A percentile compares a stretch with the other conserved stretches of the same genome.
Evolutionary conservation across 2,113 vertebrate genomes (phyloP).

Genomic region (Gymnogyps californianus): DNA sequence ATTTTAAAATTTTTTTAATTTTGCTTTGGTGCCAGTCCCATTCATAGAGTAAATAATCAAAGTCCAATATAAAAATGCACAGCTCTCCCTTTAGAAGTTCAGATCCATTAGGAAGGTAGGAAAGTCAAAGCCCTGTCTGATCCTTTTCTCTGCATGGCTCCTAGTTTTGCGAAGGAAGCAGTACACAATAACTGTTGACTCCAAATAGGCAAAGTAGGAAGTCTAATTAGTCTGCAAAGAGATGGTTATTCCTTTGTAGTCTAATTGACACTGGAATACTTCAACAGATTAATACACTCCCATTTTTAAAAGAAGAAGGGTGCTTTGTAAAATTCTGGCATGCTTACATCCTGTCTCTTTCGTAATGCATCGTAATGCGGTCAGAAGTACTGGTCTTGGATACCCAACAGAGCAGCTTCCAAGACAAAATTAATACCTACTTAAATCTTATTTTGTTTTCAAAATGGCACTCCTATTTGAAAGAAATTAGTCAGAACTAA

Average conservation of each 20-base stretch:
- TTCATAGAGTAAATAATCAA: not conserved
- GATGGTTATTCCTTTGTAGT: not conserved
- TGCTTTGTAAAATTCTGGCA: not conserved
- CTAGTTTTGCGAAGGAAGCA: not conserved
- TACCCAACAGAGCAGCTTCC: not conserved
- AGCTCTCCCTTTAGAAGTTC: not conserved
- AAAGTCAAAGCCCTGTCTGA: not conserved
- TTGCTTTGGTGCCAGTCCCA: not conserved
- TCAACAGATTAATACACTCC: not conserved
- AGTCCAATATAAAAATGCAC: not conserved
- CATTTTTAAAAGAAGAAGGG: not conserved
- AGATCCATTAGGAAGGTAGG: not conserved
- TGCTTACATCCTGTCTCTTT: not conserved
- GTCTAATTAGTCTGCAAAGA: conserved; percentile 25
- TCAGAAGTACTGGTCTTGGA: not conserved
- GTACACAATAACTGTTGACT: not conserved
- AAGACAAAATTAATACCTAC: not conserved
- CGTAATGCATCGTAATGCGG: not conserved
- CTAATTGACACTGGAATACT: not conserved
- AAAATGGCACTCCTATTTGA: not conserved
- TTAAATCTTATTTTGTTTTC: not conserved
- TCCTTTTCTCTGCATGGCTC: not conserved
- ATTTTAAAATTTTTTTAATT: not conserved
- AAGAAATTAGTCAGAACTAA: not conserved
- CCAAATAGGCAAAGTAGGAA: not conserved